Evolutionary conservation across 2,113 vertebrate genomes (phyloP).

Genomic region (Notarius lentiginosus): DNA sequence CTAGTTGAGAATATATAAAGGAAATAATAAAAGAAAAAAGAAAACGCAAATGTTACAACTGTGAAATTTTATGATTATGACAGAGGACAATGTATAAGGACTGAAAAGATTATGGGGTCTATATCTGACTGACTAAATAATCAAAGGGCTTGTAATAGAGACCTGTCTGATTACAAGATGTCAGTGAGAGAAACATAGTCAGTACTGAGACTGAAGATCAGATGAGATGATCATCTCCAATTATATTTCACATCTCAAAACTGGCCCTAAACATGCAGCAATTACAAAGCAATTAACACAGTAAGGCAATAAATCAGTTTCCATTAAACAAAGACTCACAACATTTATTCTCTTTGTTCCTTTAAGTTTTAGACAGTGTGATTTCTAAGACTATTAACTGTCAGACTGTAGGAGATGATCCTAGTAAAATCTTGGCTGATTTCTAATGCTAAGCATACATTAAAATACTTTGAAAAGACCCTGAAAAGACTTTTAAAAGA

Average conservation of each 20-base stretch:
- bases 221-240: background rate
- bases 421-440: background rate
- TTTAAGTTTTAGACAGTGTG: background rate
- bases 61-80: background rate
- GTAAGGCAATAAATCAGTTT: background rate
- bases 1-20: background rate
- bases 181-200: background rate
- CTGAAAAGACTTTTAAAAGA: too few species aligned
- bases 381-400: background rate
- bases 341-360: background rate
- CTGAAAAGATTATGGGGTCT: background rate
- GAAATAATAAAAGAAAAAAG: too few species aligned
- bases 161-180: background rate
- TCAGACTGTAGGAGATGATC: background rate
- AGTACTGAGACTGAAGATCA: background rate
- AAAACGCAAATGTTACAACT: background rate
- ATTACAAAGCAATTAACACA: background rate
- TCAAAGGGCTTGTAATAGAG: background rate
- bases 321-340: background rate
- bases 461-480: too few species aligned
- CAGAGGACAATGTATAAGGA: background rate
- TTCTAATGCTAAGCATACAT: background rate
- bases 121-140: background rate
- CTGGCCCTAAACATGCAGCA: background rate
- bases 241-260: conserved; percentile 8